These are phyloP conservation scores for Agapostemon virescens DNA, from an alignment of 2,888 invertebrate species.

Conservation along the genomic window DNA sequence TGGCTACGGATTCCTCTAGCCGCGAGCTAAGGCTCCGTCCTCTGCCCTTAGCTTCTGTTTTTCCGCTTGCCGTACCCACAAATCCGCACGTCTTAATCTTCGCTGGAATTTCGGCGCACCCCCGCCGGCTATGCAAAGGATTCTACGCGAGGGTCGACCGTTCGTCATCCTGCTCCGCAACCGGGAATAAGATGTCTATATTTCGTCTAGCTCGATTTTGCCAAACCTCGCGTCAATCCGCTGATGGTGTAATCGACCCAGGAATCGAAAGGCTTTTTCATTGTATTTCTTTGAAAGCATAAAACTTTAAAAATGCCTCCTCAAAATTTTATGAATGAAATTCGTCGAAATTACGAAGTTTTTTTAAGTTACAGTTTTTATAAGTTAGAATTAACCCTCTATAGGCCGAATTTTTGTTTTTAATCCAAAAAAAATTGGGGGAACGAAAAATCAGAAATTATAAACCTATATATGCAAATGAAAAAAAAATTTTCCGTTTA, in stretches of 20 bases:
- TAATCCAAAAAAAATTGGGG: too few species aligned
- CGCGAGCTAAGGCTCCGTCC: constrained; percentile 73
- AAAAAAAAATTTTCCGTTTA: too few species aligned
- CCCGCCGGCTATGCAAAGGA: constrained; percentile 69
- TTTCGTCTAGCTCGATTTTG: constrained; percentile 38
- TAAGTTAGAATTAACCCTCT: too few species aligned
- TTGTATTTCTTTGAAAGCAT: too few species aligned
- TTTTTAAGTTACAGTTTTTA: too few species aligned
- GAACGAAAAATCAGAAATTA: too few species aligned
- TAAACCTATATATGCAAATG: too few species aligned
- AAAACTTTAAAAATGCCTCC: too few species aligned
- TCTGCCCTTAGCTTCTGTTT: constrained; percentile 68
- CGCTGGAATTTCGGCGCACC: constrained; percentile 64
- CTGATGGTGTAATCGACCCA: background rate
- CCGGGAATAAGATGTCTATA: constrained; percentile 59
- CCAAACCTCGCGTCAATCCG: constrained; percentile 21
- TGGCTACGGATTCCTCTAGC: constrained; percentile 70
- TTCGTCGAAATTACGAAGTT: too few species aligned
- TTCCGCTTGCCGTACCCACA: constrained; percentile 65
- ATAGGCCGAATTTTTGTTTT: too few species aligned
- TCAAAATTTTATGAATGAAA: too few species aligned
- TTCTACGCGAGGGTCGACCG: constrained; percentile 53
- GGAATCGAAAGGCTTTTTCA: background rate
- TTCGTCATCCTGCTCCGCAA: constrained; percentile 59
- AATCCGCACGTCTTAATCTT: constrained; percentile 71